A percentile compares a stretch with the other conserved stretches of the same genome.
These are phyloP conservation scores for Lerema accius DNA, from an alignment of 1,140 invertebrate species.

Conservation along the genomic window DNA sequence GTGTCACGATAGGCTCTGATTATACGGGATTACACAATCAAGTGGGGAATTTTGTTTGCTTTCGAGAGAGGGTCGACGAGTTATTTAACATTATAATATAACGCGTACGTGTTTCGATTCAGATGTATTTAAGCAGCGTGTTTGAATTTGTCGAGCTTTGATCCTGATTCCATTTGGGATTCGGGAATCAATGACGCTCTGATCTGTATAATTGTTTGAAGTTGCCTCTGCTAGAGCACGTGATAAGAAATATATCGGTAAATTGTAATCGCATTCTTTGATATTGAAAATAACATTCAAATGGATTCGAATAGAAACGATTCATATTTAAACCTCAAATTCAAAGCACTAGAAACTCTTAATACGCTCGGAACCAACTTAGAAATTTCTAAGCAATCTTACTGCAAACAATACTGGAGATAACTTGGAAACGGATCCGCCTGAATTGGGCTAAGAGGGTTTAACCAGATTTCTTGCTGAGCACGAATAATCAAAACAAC, in stretches of 20 bases:
- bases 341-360: slow-evolving; percentile 10
- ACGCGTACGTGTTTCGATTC: slow-evolving; percentile 25
- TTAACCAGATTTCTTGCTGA: slow-evolving; percentile 33
- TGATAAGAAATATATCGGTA: slow-evolving; percentile 1
- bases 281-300: slow-evolving; percentile 7
- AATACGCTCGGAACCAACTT: slow-evolving; percentile 24
- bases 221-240: not conserved
- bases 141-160: slow-evolving; percentile 25
- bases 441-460: slow-evolving; percentile 23
- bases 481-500: slow-evolving; percentile 35
- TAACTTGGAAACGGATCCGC: slow-evolving; percentile 21
- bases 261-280: not conserved
- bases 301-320: not conserved
- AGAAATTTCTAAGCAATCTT: slow-evolving; percentile 31
- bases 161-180: slow-evolving; percentile 17
- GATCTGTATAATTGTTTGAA: slow-evolving; percentile 26
- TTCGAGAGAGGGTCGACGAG: slow-evolving; percentile 26
- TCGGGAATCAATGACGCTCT: slow-evolving; percentile 14
- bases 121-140: slow-evolving; percentile 23
- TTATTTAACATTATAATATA: slow-evolving; percentile 38
- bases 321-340: not conserved
- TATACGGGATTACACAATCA: slow-evolving; percentile 38
- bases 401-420: slow-evolving; percentile 22
- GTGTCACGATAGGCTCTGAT: slow-evolving; percentile 33
- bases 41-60: slow-evolving; percentile 40